These are phyloP conservation scores for Caenorhabditis auriculariae DNA, from an alignment of 2,888 invertebrate genomes.

Conservation along the genomic window DNA sequence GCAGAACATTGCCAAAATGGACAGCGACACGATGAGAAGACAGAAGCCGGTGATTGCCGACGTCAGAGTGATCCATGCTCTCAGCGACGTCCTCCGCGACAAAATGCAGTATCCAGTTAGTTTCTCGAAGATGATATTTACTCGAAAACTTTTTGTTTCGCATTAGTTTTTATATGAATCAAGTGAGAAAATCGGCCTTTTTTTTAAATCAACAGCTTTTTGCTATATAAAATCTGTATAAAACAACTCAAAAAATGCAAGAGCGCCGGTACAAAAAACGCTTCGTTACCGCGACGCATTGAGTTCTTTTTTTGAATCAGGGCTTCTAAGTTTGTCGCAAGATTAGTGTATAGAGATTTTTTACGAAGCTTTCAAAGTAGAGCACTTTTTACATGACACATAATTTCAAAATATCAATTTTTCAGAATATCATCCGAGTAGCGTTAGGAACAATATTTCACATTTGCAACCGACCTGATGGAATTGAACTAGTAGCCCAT, in stretches of 20 bases:
- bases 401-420: not conserved
- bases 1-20: constrained; percentile 52
- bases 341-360: too few relatives aligned
- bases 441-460: constrained; percentile 48
- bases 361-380: not conserved
- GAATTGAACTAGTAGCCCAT: constrained; percentile 34
- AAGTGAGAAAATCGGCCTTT: not conserved
- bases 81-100: constrained; percentile 32
- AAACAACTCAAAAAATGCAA: too few relatives aligned
- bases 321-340: too few relatives aligned
- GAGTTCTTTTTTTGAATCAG: too few relatives aligned
- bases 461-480: constrained; percentile 48
- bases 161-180: too few relatives aligned
- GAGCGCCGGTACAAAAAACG: too few relatives aligned
- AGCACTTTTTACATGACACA: not conserved
- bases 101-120: constrained; percentile 24
- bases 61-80: constrained; percentile 28
- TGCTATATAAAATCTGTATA: too few relatives aligned
- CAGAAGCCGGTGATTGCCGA: constrained; percentile 32
- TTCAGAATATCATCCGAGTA: constrained; percentile 45
- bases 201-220: too few relatives aligned
- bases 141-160: too few relatives aligned
- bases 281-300: too few relatives aligned
- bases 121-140: not conserved
- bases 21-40: constrained; percentile 28